Evolutionary conservation across 2,888 invertebrate species (phyloP), one percentile per base, ranked within the genome.

Genomic region (Steinernema carpocapsae): DNA sequence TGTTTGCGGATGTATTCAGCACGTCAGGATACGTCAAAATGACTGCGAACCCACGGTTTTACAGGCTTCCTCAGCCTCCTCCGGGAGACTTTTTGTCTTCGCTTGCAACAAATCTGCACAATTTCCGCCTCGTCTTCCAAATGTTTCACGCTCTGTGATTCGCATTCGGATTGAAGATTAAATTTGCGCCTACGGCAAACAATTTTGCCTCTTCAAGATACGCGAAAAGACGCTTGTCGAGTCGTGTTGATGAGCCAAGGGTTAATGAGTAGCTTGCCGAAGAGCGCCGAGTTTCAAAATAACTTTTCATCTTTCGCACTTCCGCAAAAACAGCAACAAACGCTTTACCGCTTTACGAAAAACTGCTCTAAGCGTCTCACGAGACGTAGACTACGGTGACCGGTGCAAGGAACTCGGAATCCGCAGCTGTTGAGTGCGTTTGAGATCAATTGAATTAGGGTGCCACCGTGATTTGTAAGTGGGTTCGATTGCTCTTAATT

Each of bases 251-350:
- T 56, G 56, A 10, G 56, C 56, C 56, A n/a, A 26, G 12, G 14
- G 56, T 24, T 56, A 56, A 56, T 56, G 56, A 56, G 56, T 6
- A 1, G 56, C 4, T 24, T 24, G 26, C 56, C n/a, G n/a, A 56
- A 24, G 26, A 19, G 56, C 26, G 56, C 26, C 26, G 17, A 24
- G 6, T 56, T 43, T 43, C 43, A 43, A 43, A 43, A 43, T 43
- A 43, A 43, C 43, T 12, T 43, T 43, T 14, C 43, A 14, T 43
- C 43, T n/a, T n/a, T n/a, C n/a, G n/a, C n/a, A n/a, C n/a, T n/a
- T 43, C 10, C 10, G 43, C 7, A 43, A 43, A 43, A 7, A 43
- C 43, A 12, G 43, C 7, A 7, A 12, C 43, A 43, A 43, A 12
- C 43, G 43, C 43, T 43, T 43, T 14, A 14, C 14, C 14, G 10